phyloP scores from a whole-genome alignment of 2,888 invertebrate species.

The Drosophila neoperkinsi region DNA sequence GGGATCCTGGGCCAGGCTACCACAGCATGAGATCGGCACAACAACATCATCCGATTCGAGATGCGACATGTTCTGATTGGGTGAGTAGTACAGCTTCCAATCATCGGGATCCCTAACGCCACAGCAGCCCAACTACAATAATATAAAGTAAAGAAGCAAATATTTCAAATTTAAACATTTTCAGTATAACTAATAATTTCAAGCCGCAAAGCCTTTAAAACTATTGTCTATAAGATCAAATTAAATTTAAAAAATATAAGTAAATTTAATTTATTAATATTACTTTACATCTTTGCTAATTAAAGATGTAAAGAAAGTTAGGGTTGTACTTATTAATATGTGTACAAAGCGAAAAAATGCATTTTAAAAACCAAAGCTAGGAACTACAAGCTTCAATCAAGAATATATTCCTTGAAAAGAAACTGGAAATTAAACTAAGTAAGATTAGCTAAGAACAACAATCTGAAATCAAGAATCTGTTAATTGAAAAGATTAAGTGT shows the following conservation, averaged over 20 bases:
- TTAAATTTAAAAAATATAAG: not conserved
- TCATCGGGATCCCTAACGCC: slow-evolving; percentile 88
- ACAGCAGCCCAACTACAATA: slow-evolving; percentile 88
- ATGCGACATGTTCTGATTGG: slow-evolving; percentile 49
- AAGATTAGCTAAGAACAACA: not conserved
- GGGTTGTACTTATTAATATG: too few relatives aligned
- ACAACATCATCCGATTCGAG: slow-evolving; percentile 79
- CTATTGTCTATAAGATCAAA: not conserved
- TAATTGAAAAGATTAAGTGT: not conserved
- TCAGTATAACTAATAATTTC: not conserved
- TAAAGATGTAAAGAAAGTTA: too few relatives aligned
- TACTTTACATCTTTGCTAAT: not conserved
- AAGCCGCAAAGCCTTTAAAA: not conserved
- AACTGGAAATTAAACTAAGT: not conserved
- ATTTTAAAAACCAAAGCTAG: not conserved
- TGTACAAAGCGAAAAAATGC: not conserved
- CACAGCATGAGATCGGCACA: slow-evolving; percentile 88
- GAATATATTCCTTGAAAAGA: not conserved
- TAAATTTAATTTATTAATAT: not conserved
- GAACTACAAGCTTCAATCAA: not conserved
- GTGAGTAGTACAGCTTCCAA: slow-evolving; percentile 86
- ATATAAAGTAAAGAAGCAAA: not conserved
- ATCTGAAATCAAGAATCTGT: not conserved
- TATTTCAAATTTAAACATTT: not conserved
- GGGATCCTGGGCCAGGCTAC: slow-evolving; percentile 63